phyloP scores from a whole-genome alignment of 2,797 vertebrate genomes.

The Acomys russatus region DNA sequence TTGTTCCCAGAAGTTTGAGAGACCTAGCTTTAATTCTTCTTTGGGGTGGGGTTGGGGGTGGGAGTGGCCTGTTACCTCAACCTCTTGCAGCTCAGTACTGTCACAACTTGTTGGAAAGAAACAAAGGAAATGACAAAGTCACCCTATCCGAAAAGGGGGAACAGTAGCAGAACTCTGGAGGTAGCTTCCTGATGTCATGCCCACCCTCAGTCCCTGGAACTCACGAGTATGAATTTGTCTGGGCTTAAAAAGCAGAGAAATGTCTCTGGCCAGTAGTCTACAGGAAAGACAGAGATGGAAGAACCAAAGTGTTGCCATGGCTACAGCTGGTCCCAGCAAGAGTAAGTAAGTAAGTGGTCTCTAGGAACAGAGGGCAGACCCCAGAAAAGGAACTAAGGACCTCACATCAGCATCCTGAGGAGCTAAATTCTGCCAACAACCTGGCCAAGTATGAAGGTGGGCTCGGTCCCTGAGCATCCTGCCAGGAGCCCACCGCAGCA shows the following conservation, averaged over 20 bases:
- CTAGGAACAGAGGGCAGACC: neutral
- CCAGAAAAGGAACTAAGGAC: neutral
- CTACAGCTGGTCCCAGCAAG: neutral
- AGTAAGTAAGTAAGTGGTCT: neutral
- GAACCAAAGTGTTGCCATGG: neutral
- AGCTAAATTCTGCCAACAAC: neutral
- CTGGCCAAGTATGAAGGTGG: neutral
- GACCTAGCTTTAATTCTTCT: constrained; percentile 32
- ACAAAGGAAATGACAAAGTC: neutral
- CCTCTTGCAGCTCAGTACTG: neutral
- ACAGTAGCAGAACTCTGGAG: constrained; percentile 8
- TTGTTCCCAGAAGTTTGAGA: neutral
- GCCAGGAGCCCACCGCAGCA: neutral
- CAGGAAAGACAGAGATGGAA: neutral
- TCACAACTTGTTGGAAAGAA: neutral
- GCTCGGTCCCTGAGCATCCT: neutral
- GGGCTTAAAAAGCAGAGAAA: constrained; percentile 5
- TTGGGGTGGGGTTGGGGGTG: neutral
- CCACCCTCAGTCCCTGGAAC: neutral
- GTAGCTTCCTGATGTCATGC: neutral
- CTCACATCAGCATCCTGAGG: neutral
- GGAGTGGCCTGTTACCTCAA: neutral
- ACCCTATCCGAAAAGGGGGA: neutral
- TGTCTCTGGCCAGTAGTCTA: neutral
- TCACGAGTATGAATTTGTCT: neutral